Evolutionary conservation across 1,140 invertebrate genomes (phyloP).

Genomic region (Philopotamus ludificatus): DNA sequence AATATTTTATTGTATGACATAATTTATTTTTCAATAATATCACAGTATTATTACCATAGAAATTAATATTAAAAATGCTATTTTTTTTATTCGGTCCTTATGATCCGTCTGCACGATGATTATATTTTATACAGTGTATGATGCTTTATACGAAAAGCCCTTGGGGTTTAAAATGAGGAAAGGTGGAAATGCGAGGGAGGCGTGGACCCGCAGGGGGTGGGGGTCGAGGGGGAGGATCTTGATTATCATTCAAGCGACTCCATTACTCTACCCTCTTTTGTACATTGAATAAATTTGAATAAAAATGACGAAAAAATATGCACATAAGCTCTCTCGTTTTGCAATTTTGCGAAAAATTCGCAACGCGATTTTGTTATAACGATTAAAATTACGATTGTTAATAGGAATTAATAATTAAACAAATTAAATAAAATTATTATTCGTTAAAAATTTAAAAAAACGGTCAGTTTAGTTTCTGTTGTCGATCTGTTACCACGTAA

Average conservation of each 20-base stretch:
- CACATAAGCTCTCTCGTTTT: slow-evolving; percentile 17
- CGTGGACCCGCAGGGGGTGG: background rate
- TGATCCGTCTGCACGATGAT: background rate
- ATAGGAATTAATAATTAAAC: too few species aligned
- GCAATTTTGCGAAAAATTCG: too few species aligned
- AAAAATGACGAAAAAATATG: slow-evolving; percentile 16
- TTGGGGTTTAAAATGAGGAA: slow-evolving; percentile 22
- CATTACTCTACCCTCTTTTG: slow-evolving; percentile 25
- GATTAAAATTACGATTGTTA: too few species aligned
- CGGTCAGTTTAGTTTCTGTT: too few species aligned
- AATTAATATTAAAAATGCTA: too few species aligned
- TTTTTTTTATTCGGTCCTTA: background rate
- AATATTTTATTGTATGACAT: too few species aligned
- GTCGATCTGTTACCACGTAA: too few species aligned
- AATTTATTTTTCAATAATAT: too few species aligned
- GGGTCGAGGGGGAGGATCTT: slow-evolving; percentile 19
- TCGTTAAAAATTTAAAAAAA: too few species aligned
- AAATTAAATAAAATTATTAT: too few species aligned
- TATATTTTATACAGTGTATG: slow-evolving; percentile 12
- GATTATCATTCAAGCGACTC: slow-evolving; percentile 39
- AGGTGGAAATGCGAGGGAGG: slow-evolving; percentile 6
- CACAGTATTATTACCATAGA: too few species aligned
- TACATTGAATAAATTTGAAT: slow-evolving; percentile 24
- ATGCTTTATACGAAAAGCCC: slow-evolving; percentile 14
- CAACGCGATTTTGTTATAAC: too few species aligned